A percentile compares a stretch with the other conserved stretches of the same genome.
phyloP scores from a whole-genome alignment of 2,797 vertebrate genomes.

The Siniperca undulata region DNA sequence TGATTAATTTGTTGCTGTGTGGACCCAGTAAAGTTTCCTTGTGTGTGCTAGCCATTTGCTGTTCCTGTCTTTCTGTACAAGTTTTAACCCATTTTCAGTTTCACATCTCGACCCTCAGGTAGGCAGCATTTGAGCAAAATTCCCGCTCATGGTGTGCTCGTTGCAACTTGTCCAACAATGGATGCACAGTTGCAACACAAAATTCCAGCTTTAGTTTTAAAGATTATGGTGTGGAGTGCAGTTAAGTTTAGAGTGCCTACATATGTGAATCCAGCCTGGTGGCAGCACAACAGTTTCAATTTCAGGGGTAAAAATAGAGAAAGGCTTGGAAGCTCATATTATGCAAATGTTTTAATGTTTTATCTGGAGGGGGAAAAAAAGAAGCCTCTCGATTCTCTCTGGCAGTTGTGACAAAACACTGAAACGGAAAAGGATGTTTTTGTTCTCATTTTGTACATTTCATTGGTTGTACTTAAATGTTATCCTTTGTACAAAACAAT shows the following conservation, averaged over 20 bases:
- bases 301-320: constrained; percentile 73
- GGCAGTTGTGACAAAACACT: constrained; percentile 74
- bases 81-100: constrained; percentile 46
- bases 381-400: constrained; percentile 66
- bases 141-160: constrained; percentile 30
- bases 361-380: constrained; percentile 61
- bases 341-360: constrained; percentile 81
- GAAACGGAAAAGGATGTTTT: constrained; percentile 66
- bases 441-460: constrained; percentile 60
- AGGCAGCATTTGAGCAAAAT: not conserved
- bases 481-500: constrained; percentile 67
- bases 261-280: constrained; percentile 31
- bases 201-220: constrained; percentile 46
- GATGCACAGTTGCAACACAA: constrained; percentile 26
- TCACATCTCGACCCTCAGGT: constrained; percentile 29
- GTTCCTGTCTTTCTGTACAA: constrained; percentile 12
- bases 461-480: constrained; percentile 65
- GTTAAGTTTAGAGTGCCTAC: constrained; percentile 47
- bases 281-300: constrained; percentile 47
- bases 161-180: constrained; percentile 58
- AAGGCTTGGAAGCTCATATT: constrained; percentile 67
- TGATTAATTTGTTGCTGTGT: constrained; percentile 21
- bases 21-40: not conserved
- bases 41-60: constrained; percentile 4
- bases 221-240: constrained; percentile 23